Evolutionary conservation across 2,888 invertebrate species (phyloP), one percentile per base, ranked within the genome.

Genomic region (Onthophagus sagittarius): DNA sequence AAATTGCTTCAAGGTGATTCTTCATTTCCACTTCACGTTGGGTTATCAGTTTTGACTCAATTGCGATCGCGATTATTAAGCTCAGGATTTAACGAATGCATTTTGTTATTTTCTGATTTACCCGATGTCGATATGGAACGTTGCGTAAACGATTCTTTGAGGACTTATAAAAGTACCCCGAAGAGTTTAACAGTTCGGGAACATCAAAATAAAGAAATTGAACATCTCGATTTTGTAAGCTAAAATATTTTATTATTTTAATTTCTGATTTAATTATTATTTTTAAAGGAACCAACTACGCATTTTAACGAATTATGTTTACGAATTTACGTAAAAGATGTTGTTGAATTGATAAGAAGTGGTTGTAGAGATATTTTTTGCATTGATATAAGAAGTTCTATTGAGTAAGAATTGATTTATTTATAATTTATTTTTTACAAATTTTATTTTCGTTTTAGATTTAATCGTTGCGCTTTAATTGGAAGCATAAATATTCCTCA

Each of bases 71-170:
- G 94, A 0, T 85, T 98, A 5, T 88, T 99, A 2, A 89, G 90
- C 5, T 97, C 96, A 0, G 97, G 97, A 7, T 99, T 99, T 86
- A 99, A 99, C 84, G 99, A 99, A 83, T 99, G 99, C 83, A 99
- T 99, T 79, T 87, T 99, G 62, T 87, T 99, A 15, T 99, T 99
- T 86, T 98, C 98, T n/a, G 99, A 99, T 87, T 89, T 99, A 81
- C 99, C 99, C 70, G 98, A 98, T 85, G 95, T 98, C 75, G 97
- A 97, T 79, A 98, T 98, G 81, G 97, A 98, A 81, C 90, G 92
- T 78, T 97, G 97, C 86, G 96, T 98, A 0, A 90, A 90, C 82
- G 94, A 95, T 83, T 96, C 98, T 0, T 93, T 94, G 78, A 90
- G 91, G 77, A 94, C 97, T 87, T 97, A 93, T 82, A 89, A 92